phyloP scores from a whole-genome alignment of 2,113 vertebrate species.

The Physeter macrocephalus region DNA sequence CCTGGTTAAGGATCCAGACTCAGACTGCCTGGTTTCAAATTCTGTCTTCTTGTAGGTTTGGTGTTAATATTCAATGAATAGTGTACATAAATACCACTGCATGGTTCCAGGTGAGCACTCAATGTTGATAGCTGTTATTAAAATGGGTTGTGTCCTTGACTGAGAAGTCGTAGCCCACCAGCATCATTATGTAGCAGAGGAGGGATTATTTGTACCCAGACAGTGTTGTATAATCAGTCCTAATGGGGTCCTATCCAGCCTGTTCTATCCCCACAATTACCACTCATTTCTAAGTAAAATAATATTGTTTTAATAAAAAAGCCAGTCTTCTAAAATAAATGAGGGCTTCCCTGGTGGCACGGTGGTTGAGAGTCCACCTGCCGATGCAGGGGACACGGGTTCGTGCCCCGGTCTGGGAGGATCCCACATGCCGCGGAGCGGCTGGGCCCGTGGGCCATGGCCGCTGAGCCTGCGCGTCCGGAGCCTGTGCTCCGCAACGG shows the following conservation, averaged over 20 bases:
- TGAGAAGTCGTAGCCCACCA: background rate
- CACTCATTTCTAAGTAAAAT: background rate
- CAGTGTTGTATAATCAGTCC: background rate
- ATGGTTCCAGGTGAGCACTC: background rate
- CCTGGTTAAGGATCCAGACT: too few relatives aligned
- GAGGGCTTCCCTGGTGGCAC: too few relatives aligned
- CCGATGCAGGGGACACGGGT: too few relatives aligned
- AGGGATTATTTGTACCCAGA: background rate
- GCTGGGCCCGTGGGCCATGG: too few relatives aligned
- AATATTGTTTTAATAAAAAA: background rate
- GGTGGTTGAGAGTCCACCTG: too few relatives aligned
- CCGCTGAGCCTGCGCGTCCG: too few relatives aligned
- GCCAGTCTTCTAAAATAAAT: conserved; percentile 6
- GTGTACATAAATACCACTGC: background rate
- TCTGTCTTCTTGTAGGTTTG: background rate
- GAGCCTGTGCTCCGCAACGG: too few relatives aligned
- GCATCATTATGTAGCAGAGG: accelerated
- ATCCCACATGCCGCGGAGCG: too few relatives aligned
- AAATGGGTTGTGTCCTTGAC: background rate
- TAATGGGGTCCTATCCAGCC: background rate
- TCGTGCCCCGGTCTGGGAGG: too few relatives aligned
- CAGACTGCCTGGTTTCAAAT: too few relatives aligned
- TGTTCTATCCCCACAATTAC: background rate
- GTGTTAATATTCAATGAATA: background rate
- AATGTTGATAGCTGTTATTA: background rate